phyloP scores from a whole-genome alignment of 2,797 vertebrate species.

The Darevskia nairensis region DNA sequence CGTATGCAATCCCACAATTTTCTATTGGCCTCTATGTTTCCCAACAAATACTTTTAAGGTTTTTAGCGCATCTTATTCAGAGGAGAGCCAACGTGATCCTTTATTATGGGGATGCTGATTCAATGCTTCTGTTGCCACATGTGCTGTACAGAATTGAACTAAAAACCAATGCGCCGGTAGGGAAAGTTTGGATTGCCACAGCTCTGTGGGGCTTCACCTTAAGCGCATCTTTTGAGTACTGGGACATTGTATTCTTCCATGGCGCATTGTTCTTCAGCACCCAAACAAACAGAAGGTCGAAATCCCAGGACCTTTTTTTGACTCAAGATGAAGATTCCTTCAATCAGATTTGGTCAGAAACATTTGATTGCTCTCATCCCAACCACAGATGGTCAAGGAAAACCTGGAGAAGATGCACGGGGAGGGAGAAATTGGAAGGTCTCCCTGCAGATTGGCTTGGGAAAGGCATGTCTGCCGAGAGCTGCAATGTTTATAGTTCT shows the following conservation, averaged over 20 bases:
- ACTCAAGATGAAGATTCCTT: background rate
- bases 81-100: background rate
- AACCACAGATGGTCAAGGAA: background rate
- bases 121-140: slow-evolving; percentile 12
- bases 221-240: slow-evolving; percentile 1
- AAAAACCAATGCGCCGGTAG: background rate
- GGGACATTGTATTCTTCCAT: slow-evolving; percentile 11
- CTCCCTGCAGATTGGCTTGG: background rate
- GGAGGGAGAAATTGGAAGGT: background rate
- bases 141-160: background rate
- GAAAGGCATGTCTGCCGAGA: background rate
- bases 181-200: slow-evolving; percentile 27
- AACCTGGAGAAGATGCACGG: slow-evolving; percentile 1
- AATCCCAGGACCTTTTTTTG: slow-evolving; percentile 1
- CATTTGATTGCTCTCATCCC: slow-evolving; percentile 1
- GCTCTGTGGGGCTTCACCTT: slow-evolving; percentile 19
- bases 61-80: background rate
- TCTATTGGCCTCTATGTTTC: accelerated
- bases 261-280: slow-evolving; percentile 2
- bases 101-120: slow-evolving; percentile 16
- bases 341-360: background rate
- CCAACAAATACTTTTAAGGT: accelerated
- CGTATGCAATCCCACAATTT: background rate
- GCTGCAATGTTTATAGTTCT: slow-evolving; percentile 27
- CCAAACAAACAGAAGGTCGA: background rate